Base-by-base conservation (phyloP, 2,797 vertebrate species). In the Gadopsis bispinosus region DNA sequence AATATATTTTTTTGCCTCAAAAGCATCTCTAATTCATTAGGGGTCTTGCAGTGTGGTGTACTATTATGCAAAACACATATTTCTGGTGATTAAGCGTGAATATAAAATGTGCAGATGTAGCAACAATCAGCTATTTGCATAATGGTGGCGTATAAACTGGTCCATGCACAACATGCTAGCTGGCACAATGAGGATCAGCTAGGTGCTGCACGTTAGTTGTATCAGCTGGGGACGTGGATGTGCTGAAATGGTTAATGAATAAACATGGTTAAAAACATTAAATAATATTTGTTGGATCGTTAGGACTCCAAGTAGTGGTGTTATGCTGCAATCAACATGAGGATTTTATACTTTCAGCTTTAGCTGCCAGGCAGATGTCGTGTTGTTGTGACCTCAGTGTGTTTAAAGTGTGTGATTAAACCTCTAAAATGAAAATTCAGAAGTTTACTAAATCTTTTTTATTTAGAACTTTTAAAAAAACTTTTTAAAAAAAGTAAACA, bases 391-490 rank as follows among this genome's bases (percentile, higher is more conserved):
- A 64, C 10, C 39, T 75, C 6, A 58, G 35, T n/a, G 39, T 77
- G 26, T 26, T 26, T 26, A 26, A 26, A 26, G 26, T 26, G 26
- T 26, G 26, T 26, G 26, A 26, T 26, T 26, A 26, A 26, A 63
- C 16, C 4, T 64, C 8, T 7, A 22, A 13, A 78, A 77, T 77
- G 16, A 41, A 47, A 73, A 39, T 56, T 45, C 10, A 53, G 19
- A 19, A 5, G 5, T 56, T 83, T 81, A 87, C 86, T n/a, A 43
- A 69, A 70, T 68, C 22, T 47, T 75, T 74, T 92, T 92, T 91
- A 92, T 93, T 92, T 75, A 64, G 70, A 91, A 89, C 81, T 79
- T 92, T 60, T 3, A 39, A 39, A 35, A 35, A 83, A 83, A 81
- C n/a, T n/a, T 79, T 92, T 60, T 3, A 39, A 26, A 26, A 85